Evolutionary conservation across 2,888 invertebrate genomes (phyloP).

Genomic region (Polyommatus icarus): DNA sequence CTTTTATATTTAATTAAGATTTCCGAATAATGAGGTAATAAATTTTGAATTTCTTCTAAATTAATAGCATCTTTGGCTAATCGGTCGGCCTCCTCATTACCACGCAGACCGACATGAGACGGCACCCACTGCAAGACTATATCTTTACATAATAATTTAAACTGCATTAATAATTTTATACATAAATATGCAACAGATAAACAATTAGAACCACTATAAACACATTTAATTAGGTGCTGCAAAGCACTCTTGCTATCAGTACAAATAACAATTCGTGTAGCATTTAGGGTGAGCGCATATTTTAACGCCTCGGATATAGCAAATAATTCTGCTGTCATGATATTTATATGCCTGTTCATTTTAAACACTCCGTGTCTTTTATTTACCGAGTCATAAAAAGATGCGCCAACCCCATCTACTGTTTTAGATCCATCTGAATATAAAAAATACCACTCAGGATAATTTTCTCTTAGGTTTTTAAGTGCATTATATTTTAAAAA

Average conservation of each 20-base stretch:
- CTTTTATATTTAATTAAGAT: too few relatives aligned
- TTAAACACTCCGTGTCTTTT: slow-evolving; percentile 13
- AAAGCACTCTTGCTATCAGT: slow-evolving; percentile 13
- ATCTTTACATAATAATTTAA: too few relatives aligned
- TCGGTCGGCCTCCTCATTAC: too few relatives aligned
- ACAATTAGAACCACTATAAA: neutral
- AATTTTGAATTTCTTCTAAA: too few relatives aligned
- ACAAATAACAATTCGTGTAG: neutral
- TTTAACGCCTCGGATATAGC: slow-evolving; percentile 31
- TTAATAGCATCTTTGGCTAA: too few relatives aligned
- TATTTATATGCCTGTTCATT: slow-evolving; percentile 27
- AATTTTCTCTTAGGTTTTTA: neutral
- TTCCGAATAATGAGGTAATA: too few relatives aligned
- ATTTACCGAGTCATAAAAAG: neutral
- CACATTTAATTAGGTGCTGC: neutral
- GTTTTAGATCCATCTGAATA: slow-evolving; percentile 31
- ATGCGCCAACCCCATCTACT: neutral
- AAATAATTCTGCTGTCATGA: slow-evolving; percentile 35
- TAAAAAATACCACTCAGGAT: slow-evolving; percentile 15
- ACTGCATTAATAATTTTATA: too few relatives aligned
- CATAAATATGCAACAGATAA: too few relatives aligned
- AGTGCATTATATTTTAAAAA: slow-evolving; percentile 8
- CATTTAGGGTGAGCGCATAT: slow-evolving; percentile 7
- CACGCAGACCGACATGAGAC: too few relatives aligned
- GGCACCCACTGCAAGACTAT: too few relatives aligned